Conservation (phyloP, 1,140 invertebrate species). For the Manduca sexta region DNA sequence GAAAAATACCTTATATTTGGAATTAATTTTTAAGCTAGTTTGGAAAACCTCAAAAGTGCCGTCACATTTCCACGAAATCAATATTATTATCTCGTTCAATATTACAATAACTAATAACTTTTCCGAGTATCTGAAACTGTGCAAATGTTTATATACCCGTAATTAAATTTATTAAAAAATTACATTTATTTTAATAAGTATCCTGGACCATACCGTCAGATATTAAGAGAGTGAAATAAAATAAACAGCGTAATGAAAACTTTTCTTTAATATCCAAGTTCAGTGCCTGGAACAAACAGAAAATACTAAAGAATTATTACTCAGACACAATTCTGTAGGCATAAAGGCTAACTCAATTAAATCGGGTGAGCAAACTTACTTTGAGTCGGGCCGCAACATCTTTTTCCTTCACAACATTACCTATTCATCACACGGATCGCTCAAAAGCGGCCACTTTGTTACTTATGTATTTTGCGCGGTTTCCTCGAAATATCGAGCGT, state of each 20-base stretch:
- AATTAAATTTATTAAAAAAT: too few relatives aligned
- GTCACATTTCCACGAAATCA: too few relatives aligned
- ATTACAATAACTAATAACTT: too few relatives aligned
- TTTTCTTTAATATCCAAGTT: constrained; percentile 6
- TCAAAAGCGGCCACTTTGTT: constrained; percentile 29
- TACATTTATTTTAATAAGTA: too few relatives aligned
- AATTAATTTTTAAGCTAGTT: too few relatives aligned
- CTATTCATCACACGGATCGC: constrained; percentile 28
- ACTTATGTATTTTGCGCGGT: constrained; percentile 18
- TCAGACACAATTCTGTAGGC: constrained; percentile 11
- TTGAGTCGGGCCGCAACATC: constrained; percentile 14
- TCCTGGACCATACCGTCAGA: background rate
- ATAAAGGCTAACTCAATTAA: constrained; percentile 24
- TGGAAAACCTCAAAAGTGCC: too few relatives aligned
- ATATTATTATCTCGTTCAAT: too few relatives aligned
- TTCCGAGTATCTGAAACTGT: background rate
- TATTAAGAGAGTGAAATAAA: constrained; percentile 2
- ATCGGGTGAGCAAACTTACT: constrained; percentile 12
- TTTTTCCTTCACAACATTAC: constrained; percentile 25
- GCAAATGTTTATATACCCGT: too few relatives aligned
- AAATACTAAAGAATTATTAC: constrained; percentile 7
- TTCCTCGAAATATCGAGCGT: constrained; percentile 34
- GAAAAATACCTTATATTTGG: too few relatives aligned
- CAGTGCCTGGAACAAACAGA: constrained; percentile 4
- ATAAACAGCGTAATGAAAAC: constrained; percentile 2